Evolutionary conservation across 2,113 vertebrate genomes (phyloP), one percentile per base, ranked within the genome.

Genomic region (Etheostoma cragini): DNA sequence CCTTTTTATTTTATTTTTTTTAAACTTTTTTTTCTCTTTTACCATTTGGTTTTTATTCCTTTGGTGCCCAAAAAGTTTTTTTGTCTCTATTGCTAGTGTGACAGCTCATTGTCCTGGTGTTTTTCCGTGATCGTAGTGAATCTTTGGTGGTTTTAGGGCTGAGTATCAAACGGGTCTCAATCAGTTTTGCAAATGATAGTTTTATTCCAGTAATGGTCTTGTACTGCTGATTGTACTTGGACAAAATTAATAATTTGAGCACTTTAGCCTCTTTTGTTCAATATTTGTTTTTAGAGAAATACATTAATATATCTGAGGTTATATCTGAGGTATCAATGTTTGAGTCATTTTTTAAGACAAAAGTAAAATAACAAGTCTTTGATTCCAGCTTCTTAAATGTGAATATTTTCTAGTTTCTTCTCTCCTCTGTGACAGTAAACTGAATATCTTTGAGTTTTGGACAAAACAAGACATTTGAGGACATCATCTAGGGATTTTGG

Each of bases 61-160:
- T 38, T 38, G 38, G 38, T 38, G 38, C 38, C 38, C 2, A 38
- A 38, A 38, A 38, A 38, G 49, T 49, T 10, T 60, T 24, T 70
- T 57, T 19, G 3, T 63, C 53, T 60, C 50, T 11, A 24, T 53
- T 75, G 60, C 21, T 82, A 50, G 53, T 67, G 54, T 81, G 26
- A 77, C 65, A 58, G 26, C 62, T 68, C 5, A 24, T 47, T 26
- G 45, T 64, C 65, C 16, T 53, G 11, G 16, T 50, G 12, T 12
- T 67, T 65, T 78, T 63, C 22, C 46, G 13, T 50, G 30, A 42
- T 22, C 15, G 42, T 14, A 7, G 21, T 56, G 16, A 42, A 8
- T 72, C 1, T 49, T 1, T 49, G 11, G 46, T 21, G 17, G 24
- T 10, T 24, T 0, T 11, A 5, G 8, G 5, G 3, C 8, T 16